Evolutionary conservation across 2,797 vertebrate species (phyloP).

Genomic region (Rhinichthys osculus): DNA sequence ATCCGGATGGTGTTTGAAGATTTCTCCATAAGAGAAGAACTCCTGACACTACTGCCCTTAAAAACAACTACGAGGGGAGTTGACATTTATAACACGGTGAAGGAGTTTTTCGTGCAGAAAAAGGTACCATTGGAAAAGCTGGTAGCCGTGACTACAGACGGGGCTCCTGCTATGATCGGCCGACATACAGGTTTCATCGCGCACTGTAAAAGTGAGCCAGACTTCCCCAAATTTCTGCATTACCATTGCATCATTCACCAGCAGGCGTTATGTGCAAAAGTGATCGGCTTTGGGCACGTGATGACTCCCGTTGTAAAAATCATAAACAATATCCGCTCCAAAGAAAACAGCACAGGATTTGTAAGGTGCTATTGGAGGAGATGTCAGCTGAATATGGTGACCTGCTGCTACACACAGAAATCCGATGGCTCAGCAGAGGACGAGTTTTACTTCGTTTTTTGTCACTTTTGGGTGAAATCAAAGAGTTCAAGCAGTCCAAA

Average conservation of each 20-base stretch:
- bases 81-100: constrained; percentile 56
- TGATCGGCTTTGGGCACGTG: constrained; percentile 45
- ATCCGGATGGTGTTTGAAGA: not conserved
- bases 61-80: constrained; percentile 57
- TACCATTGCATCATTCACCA: not conserved
- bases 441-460: constrained; percentile 34
- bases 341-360: not conserved
- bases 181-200: not conserved
- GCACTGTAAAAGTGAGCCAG: not conserved
- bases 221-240: not conserved
- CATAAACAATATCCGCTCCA: not conserved
- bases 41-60: constrained; percentile 45
- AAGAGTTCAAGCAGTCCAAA: constrained; percentile 44
- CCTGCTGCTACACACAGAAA: not conserved
- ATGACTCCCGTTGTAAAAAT: not conserved
- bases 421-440: constrained; percentile 44
- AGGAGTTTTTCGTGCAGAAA: constrained; percentile 45
- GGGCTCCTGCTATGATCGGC: constrained; percentile 7
- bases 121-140: constrained; percentile 44
- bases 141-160: constrained; percentile 34
- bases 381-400: constrained; percentile 4
- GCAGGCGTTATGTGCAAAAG: constrained; percentile 21
- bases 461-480: constrained; percentile 42
- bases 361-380: not conserved
- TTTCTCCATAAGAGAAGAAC: constrained; percentile 42